Conservation (phyloP, 2,797 vertebrate species). For the Steatocranus sp. region DNA sequence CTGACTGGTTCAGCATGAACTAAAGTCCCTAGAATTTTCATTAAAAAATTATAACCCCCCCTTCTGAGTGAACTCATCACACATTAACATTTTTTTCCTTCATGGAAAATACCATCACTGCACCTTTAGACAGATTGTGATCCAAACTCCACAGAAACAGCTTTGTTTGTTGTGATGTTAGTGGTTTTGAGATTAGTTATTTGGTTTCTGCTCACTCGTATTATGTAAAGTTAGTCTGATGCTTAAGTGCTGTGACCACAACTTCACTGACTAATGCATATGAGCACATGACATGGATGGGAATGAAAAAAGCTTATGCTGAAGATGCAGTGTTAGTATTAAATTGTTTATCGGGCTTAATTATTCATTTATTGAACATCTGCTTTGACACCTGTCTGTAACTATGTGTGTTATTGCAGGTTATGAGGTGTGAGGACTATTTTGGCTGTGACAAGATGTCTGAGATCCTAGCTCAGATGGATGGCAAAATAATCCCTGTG, state of each 20-base stretch:
- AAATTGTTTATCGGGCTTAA: not conserved
- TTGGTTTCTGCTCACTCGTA: not conserved
- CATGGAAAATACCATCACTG: not conserved
- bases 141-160: not conserved
- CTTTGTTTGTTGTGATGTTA: not conserved
- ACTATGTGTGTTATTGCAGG: conserved; percentile 58
- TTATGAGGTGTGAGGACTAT: conserved; percentile 72
- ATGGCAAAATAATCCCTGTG: conserved; percentile 81
- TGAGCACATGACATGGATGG: not conserved
- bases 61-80: not conserved
- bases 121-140: not conserved
- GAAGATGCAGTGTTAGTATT: not conserved
- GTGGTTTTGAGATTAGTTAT: not conserved
- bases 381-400: not conserved
- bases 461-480: conserved; percentile 71
- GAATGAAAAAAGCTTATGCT: not conserved
- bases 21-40: not conserved
- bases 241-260: not conserved
- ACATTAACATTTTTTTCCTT: not conserved
- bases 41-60: not conserved
- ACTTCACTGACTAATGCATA: not conserved
- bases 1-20: not conserved
- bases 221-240: not conserved
- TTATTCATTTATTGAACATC: not conserved
- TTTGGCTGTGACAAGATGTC: conserved; percentile 77